These are phyloP conservation scores for Camptogramma bilineatum DNA, from an alignment of 2,888 invertebrate genomes.

Conservation along the genomic window DNA sequence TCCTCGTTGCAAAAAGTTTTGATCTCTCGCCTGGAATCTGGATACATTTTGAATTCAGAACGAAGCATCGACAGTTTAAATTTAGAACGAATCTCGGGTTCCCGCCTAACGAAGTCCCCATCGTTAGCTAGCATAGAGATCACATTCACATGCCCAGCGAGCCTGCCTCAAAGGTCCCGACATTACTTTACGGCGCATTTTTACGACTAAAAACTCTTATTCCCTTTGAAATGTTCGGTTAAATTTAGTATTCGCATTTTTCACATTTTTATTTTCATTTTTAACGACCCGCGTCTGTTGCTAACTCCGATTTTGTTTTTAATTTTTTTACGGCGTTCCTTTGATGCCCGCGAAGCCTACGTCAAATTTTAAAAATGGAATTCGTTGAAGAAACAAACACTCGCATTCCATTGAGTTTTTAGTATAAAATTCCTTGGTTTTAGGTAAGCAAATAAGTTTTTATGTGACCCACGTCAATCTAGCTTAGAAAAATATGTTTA, in stretches of 20 bases:
- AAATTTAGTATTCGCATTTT: constrained; percentile 63
- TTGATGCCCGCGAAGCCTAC: constrained; percentile 44
- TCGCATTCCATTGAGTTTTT: constrained; percentile 17
- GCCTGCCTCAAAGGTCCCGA: constrained; percentile 48
- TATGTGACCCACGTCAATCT: constrained; percentile 40
- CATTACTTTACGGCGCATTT: constrained; percentile 53
- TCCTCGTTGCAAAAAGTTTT: not conserved
- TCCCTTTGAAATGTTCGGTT: constrained; percentile 57
- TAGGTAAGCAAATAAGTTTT: constrained; percentile 40
- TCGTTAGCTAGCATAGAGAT: constrained; percentile 46
- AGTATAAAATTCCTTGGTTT: no score
- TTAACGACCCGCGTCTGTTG: constrained; percentile 57
- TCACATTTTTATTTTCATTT: constrained; percentile 50
- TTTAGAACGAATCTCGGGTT: constrained; percentile 41
- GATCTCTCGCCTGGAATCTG: constrained; percentile 11
- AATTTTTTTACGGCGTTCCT: constrained; percentile 47
- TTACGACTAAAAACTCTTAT: constrained; percentile 56
- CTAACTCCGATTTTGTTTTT: constrained; percentile 57
- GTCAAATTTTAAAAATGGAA: constrained; percentile 42
- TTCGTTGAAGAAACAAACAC: constrained; percentile 27
- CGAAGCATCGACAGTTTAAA: constrained; percentile 31
- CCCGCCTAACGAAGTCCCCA: constrained; percentile 39
- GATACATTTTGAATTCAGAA: constrained; percentile 32
- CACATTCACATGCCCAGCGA: constrained; percentile 40
- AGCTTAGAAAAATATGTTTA: constrained; percentile 33